These are phyloP conservation scores for Habropoda laboriosa DNA, from an alignment of 1,140 invertebrate genomes.

Conservation along the genomic window DNA sequence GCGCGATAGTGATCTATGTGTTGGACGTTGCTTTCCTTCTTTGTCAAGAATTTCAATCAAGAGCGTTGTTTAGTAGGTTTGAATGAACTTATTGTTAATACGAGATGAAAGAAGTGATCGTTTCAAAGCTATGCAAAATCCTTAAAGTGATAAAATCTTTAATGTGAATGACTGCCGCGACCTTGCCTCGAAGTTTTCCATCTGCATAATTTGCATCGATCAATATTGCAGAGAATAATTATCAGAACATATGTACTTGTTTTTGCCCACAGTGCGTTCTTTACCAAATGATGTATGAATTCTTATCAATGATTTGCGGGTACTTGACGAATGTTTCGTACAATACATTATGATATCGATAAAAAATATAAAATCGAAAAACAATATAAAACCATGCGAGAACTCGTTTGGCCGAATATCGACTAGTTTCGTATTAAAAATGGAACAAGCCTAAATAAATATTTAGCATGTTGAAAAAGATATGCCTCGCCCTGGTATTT, in stretches of 20 bases:
- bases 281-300: not conserved
- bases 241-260: slow-evolving; percentile 4
- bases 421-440: not conserved
- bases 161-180: slow-evolving; percentile 10
- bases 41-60: not conserved
- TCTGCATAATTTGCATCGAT: slow-evolving; percentile 50
- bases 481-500: not conserved
- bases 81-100: not conserved
- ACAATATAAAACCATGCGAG: not conserved
- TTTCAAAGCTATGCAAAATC: not conserved
- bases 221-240: slow-evolving; percentile 49
- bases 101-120: not conserved
- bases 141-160: not conserved
- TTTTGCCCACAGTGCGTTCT: not conserved
- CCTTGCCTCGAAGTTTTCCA: slow-evolving; percentile 31
- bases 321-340: not conserved
- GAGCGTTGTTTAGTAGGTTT: not conserved
- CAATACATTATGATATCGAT: not conserved
- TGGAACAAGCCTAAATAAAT: not conserved
- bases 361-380: not conserved
- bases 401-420: not conserved
- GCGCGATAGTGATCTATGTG: not conserved
- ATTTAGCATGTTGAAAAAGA: not conserved
- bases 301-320: not conserved
- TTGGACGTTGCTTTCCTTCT: not conserved